phyloP scores from a whole-genome alignment of 2,113 vertebrate genomes.

The Lontra canadensis region DNA sequence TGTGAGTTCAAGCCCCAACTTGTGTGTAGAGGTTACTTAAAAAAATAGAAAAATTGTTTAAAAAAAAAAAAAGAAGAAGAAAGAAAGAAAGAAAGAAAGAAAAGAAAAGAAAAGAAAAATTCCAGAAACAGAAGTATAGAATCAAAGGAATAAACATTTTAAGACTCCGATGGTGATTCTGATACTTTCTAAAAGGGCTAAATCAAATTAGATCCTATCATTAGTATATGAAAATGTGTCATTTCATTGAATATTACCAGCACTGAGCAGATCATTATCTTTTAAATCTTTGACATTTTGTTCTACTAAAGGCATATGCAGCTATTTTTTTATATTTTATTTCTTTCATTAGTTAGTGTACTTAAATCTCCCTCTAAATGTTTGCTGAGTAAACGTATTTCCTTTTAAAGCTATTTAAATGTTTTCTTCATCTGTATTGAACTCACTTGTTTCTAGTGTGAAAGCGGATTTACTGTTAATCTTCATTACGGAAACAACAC shows the following conservation, averaged over 20 bases:
- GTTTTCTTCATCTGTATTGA: neutral
- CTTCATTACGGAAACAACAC: neutral
- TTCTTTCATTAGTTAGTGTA: slow-evolving; percentile 1
- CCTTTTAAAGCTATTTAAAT: slow-evolving; percentile 11
- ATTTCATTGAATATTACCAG: neutral
- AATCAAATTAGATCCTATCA: neutral
- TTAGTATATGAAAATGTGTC: neutral
- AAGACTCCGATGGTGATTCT: neutral
- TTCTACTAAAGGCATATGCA: neutral
- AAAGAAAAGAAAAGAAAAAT: neutral
- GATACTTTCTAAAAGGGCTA: neutral
- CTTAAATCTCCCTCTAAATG: slow-evolving; percentile 6
- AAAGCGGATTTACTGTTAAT: neutral
- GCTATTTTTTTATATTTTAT: neutral
- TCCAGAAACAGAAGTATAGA: neutral
- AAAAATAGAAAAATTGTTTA: neutral
- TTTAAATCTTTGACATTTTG: neutral
- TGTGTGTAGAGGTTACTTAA: neutral
- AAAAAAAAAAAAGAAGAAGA: neutral
- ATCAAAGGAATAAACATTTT: neutral
- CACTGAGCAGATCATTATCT: neutral
- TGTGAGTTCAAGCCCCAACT: neutral
- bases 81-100: neutral
- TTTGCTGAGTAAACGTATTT: neutral
- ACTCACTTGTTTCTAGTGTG: neutral